Percentiles rank a stretch among this genome's conserved stretches.
Evolutionary conservation across 2,797 vertebrate species (phyloP).

Genomic region (Pogonophryne albipinna): DNA sequence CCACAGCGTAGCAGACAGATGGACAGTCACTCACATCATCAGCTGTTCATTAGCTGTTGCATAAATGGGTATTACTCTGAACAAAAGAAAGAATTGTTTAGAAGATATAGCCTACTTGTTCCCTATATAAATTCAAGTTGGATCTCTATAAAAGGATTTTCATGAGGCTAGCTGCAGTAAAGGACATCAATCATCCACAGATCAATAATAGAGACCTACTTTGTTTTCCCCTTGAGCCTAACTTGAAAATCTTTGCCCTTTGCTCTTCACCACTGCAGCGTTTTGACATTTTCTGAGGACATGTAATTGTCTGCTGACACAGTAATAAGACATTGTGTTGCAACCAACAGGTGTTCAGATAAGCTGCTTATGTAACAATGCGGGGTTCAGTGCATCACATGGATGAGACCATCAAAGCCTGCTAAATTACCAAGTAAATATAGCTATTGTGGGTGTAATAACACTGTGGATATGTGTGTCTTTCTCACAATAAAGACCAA

Average conservation of each 20-base stretch:
- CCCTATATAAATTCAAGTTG: not conserved
- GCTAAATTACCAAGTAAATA: slow-evolving; percentile 60
- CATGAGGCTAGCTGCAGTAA: not conserved
- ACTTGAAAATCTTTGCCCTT: slow-evolving; percentile 14
- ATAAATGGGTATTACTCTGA: slow-evolving; percentile 9
- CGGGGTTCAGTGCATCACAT: slow-evolving; percentile 41
- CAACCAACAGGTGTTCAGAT: slow-evolving; percentile 66
- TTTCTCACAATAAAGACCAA: slow-evolving; percentile 15
- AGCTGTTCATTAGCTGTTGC: slow-evolving; percentile 27
- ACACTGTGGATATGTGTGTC: slow-evolving; percentile 20
- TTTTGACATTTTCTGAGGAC: slow-evolving; percentile 3
- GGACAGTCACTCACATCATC: slow-evolving; percentile 31
- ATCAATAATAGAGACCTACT: not conserved
- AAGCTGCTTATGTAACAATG: slow-evolving; percentile 62
- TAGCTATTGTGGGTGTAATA: slow-evolving; percentile 36
- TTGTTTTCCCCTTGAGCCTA: not conserved
- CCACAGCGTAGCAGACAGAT: slow-evolving; percentile 46
- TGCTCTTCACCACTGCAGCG: not conserved
- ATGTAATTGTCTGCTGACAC: slow-evolving; percentile 13
- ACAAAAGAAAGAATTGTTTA: slow-evolving; percentile 5
- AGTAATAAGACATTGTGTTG: slow-evolving; percentile 35
- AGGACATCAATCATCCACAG: not conserved
- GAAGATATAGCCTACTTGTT: not conserved
- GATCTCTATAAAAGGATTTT: not conserved
- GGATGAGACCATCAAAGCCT: slow-evolving; percentile 48